Evolutionary conservation across 1,140 invertebrate genomes (phyloP), one percentile per base, ranked within the genome.

Genomic region (Ceratina calcarata): DNA sequence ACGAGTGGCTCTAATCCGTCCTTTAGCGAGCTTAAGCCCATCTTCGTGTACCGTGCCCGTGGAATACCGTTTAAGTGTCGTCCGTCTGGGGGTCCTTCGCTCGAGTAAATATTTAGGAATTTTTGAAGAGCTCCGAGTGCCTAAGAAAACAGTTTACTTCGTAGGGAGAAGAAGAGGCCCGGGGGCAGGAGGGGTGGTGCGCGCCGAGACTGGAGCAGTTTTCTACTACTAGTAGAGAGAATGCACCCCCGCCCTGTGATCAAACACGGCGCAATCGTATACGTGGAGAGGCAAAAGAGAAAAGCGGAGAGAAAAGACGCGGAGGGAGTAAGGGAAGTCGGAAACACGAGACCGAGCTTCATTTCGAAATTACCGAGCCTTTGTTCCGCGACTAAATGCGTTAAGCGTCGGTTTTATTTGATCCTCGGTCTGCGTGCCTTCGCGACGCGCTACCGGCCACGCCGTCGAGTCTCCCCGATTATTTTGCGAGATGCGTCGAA

Each of bases 71-170:
- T 86, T 86, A 86, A 86, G 84, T 86, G 81, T 83, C 81, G 86
- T 86, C 83, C 81, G 88, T 87, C 88, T 87, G 86, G 83, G 85
- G 84, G 79, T 86, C 83, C 88, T 88, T 78, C 78, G 82, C 81
- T 80, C 84, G 85, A 84, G 91, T 91, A 91, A 92, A 92, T 92
- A 91, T 92, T 92, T 92, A 89, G 87, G 86, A 91, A 91, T 91
- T 90, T 89, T 89, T 90, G 20, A 89, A 90, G 88, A 88, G 89
- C 69, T 78, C 83, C 88, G 84, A 91, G 87, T 90, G 89, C 91
- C 89, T 91, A 88, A 91, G 90, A 89, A 92, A 92, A 91, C 91
- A 90, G 88, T 90, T 91, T 90, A 88, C 86, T 76, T 82, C 80
- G 69, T 75, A 78, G 74, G 66, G 71, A 53, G 64, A 68, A 72